Evolutionary conservation across 1,140 invertebrate genomes (phyloP).

Genomic region (Battus philenor): DNA sequence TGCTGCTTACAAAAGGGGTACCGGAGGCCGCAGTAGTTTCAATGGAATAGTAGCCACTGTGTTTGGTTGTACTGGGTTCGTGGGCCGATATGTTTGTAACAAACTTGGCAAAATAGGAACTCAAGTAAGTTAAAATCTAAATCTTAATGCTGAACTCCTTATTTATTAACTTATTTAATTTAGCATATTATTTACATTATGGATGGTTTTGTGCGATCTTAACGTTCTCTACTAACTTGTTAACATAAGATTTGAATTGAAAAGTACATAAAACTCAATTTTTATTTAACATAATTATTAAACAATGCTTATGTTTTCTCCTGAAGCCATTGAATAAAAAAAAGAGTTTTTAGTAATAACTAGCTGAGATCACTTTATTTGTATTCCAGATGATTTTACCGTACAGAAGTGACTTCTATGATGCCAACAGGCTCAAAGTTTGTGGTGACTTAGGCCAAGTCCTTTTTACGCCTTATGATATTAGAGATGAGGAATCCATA

Average conservation of each 20-base stretch:
- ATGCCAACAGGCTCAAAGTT: conserved; percentile 86
- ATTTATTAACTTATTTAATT: too few species aligned
- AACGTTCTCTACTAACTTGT: too few species aligned
- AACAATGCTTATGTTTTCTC: too few species aligned
- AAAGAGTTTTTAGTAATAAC: too few species aligned
- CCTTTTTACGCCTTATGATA: conserved; percentile 89
- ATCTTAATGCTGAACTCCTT: too few species aligned
- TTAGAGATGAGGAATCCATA: conserved; percentile 93
- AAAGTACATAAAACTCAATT: too few species aligned
- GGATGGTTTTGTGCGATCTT: too few species aligned
- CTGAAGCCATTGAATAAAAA: too few species aligned
- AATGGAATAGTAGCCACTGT: conserved; percentile 98
- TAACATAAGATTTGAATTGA: too few species aligned
- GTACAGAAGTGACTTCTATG: conserved; percentile 91
- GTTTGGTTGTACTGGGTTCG: conserved; percentile 93
- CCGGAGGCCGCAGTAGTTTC: conserved; percentile 96
- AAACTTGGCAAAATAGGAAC: conserved; percentile 91
- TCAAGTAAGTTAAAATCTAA: conserved; percentile 81
- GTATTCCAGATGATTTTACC: conserved; percentile 89
- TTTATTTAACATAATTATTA: too few species aligned
- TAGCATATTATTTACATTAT: too few species aligned
- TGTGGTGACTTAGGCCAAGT: conserved; percentile 97
- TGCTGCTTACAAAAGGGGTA: conserved; percentile 84
- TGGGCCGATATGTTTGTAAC: conserved; percentile 91
- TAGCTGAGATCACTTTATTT: too few species aligned